Percentiles rank a stretch among this genome's conserved stretches.
These are phyloP conservation scores for Kuschelorhynchus macadamiae DNA, from an alignment of 2,888 invertebrate genomes.

Conservation along the genomic window DNA sequence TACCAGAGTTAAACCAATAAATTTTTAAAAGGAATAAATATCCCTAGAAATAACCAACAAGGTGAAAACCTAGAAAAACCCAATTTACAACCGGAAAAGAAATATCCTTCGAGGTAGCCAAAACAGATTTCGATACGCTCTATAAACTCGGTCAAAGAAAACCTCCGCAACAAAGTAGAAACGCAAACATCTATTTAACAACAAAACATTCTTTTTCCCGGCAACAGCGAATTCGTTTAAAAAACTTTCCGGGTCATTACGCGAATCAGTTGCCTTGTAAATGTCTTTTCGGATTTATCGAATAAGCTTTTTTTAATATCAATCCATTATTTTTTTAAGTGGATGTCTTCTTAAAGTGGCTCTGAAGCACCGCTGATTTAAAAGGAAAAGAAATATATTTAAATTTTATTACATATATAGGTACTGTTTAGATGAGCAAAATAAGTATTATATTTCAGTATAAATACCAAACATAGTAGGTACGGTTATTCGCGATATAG, in stretches of 20 bases:
- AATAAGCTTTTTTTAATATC: constrained; percentile 13
- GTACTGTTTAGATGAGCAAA: too few relatives aligned
- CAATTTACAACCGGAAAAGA: constrained; percentile 14
- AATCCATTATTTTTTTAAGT: too few relatives aligned
- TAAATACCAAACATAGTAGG: too few relatives aligned
- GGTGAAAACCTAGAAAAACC: too few relatives aligned
- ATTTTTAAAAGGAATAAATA: too few relatives aligned
- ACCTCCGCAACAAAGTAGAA: constrained; percentile 21
- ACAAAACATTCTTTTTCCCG: constrained; percentile 7
- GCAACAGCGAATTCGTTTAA: constrained; percentile 27
- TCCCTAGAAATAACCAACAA: too few relatives aligned
- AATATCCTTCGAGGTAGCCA: constrained; percentile 8
- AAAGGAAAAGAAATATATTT: too few relatives aligned
- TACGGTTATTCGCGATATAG: too few relatives aligned
- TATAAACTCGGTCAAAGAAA: constrained; percentile 20
- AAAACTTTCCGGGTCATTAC: constrained; percentile 41
- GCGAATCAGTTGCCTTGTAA: constrained; percentile 29
- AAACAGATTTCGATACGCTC: constrained; percentile 22
- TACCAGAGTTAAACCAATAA: not conserved
- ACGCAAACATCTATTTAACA: constrained; percentile 21
- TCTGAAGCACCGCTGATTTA: too few relatives aligned
- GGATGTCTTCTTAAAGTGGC: too few relatives aligned
- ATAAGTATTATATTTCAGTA: too few relatives aligned
- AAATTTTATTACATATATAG: too few relatives aligned
- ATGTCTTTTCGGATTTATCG: constrained; percentile 31